These are phyloP conservation scores for Phylloscopus trochiloides DNA, from an alignment of 2,113 vertebrate genomes.

Conservation along the genomic window DNA sequence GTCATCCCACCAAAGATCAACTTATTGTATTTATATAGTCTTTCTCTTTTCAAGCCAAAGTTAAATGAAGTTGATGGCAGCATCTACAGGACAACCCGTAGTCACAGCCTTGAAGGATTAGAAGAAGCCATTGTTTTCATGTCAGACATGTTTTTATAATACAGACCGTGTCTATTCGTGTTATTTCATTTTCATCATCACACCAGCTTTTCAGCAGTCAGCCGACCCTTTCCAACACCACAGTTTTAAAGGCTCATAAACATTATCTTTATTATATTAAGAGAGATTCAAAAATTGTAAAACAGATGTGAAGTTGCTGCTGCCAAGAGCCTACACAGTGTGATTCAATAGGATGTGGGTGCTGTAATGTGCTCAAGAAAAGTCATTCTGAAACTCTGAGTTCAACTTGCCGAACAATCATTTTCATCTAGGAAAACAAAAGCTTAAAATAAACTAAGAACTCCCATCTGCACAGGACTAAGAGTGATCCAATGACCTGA, in stretches of 20 bases:
- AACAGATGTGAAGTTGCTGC: conserved; percentile 26
- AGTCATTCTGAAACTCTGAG: conserved; percentile 22
- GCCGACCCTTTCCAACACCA: conserved; percentile 34
- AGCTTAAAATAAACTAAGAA: conserved; percentile 25
- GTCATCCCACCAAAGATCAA: conserved; percentile 1
- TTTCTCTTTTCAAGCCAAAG: not conserved
- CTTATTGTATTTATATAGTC: not conserved
- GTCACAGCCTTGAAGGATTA: not conserved
- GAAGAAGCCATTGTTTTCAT: conserved; percentile 19
- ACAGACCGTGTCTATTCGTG: not conserved
- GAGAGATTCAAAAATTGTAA: conserved; percentile 42
- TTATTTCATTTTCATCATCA: conserved; percentile 40
- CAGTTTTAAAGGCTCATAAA: conserved; percentile 53
- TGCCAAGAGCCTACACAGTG: conserved; percentile 37
- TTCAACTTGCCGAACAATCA: conserved; percentile 13
- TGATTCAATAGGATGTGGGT: conserved; percentile 38
- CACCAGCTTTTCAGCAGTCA: conserved; percentile 30
- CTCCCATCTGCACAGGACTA: not conserved
- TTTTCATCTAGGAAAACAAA: conserved; percentile 39
- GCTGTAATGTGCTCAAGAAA: conserved; percentile 48
- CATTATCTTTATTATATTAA: conserved; percentile 50
- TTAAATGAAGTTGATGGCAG: conserved; percentile 18
- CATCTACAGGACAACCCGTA: not conserved
- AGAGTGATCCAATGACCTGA: not conserved
- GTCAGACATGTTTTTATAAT: conserved; percentile 38